phyloP scores from a whole-genome alignment of 2,797 vertebrate species.

The Varecia variegata region DNA sequence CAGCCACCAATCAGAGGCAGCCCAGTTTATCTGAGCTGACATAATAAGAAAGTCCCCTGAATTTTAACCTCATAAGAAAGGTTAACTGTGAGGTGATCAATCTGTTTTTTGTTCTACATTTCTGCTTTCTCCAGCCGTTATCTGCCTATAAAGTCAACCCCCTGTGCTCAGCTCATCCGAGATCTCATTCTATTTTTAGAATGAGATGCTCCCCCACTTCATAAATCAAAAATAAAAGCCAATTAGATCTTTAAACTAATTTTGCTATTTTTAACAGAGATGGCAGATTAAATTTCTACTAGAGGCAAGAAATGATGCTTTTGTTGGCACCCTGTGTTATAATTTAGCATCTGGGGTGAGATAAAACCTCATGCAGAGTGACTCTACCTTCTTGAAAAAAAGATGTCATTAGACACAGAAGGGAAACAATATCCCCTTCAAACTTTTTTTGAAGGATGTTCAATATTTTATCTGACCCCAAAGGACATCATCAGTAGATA shows the following conservation, averaged over 20 bases:
- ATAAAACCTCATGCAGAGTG: background rate
- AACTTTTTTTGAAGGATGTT: background rate
- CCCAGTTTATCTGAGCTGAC: background rate
- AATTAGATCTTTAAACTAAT: background rate
- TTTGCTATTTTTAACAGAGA: background rate
- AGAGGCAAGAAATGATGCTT: background rate
- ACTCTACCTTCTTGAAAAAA: background rate
- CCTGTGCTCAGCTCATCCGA: background rate
- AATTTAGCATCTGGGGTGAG: no score
- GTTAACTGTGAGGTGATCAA: background rate
- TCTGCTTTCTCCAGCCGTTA: background rate
- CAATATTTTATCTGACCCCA: background rate
- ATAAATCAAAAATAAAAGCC: background rate
- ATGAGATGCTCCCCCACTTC: background rate
- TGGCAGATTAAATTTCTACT: background rate
- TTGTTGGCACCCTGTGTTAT: background rate
- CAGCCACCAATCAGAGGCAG: background rate
- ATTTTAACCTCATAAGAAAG: background rate
- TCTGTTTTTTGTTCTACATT: background rate
- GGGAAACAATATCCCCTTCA: background rate
- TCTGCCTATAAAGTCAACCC: background rate
- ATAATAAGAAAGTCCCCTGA: background rate
- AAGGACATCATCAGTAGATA: no score
- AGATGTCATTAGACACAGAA: background rate
- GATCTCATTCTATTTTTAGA: background rate